These are phyloP conservation scores for Nycticorax nycticorax DNA, from an alignment of 2,113 vertebrate genomes.

Conservation along the genomic window DNA sequence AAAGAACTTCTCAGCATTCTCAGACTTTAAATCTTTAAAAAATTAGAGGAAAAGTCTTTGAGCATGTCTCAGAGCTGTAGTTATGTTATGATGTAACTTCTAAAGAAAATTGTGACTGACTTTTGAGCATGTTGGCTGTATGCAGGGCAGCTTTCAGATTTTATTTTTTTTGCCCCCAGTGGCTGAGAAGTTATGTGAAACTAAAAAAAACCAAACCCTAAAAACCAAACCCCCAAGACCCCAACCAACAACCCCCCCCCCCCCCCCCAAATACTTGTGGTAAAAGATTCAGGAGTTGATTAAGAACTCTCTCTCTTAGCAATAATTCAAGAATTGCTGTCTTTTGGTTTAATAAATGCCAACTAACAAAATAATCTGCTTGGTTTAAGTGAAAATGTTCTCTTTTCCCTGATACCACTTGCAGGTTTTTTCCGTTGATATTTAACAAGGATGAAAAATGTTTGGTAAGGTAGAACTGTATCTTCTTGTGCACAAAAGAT, in stretches of 20 bases:
- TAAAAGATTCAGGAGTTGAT: neutral
- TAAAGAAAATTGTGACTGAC: neutral
- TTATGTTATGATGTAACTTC: neutral
- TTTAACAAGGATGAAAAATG: neutral
- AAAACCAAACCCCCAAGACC: no score
- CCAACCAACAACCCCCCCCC: no score
- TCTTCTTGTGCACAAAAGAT: neutral
- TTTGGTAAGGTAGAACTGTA: neutral
- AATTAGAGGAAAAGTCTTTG: neutral
- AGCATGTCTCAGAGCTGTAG: neutral
- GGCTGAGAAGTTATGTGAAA: neutral
- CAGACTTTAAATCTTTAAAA: neutral
- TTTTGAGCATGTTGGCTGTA: neutral
- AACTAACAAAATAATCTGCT: neutral
- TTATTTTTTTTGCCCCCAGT: neutral
- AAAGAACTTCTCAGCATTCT: neutral
- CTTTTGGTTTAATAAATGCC: neutral
- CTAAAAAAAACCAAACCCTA: neutral
- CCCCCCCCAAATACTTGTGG: neutral
- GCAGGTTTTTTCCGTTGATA: neutral
- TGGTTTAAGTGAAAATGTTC: neutral
- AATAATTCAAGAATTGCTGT: neutral
- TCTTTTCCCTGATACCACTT: neutral
- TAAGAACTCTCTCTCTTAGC: neutral
- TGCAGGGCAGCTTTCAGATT: neutral